Evolutionary conservation across 2,113 vertebrate genomes (phyloP), one percentile per base, ranked within the genome.

Genomic region (Oryzias celebensis): DNA sequence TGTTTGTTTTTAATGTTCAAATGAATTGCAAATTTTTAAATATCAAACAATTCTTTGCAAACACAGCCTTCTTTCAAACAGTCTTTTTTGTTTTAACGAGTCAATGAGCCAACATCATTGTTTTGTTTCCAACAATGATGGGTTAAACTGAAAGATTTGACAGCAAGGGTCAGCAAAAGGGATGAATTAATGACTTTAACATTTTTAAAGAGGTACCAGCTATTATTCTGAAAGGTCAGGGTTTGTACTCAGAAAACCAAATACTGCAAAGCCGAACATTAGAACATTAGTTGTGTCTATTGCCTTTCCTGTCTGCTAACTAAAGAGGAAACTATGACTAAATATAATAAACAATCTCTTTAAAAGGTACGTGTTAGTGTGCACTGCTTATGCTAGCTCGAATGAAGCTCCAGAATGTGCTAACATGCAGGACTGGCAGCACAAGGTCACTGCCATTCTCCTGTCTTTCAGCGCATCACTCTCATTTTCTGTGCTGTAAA

Each of bases 221-320:
- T 65, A 70, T 73, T 81, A 58, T 44, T 78, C 58, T 63, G 54
- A 73, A 77, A 63, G 53, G 22, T 75, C 58, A 42, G 36, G 24
- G 5, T 64, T 62, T 50, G 52, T 28, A 14, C 7, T 22, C 7
- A 36, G 47, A 52, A 73, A 78, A 70, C 7, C 52, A 62, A 58
- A 58, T 58, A 28, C 44, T 67, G 31, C n/a, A 51, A 49, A 65
- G 41, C 49, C 45, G 23, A 23, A 31, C 60, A 52, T 62, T 43
- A 61, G 58, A 58, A 57, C 48, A 52, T 41, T 48, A 5, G 47
- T 42, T 13, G 59, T 14, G 65, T 41, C 67, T 74, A 59, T 73
- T 77, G 59, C 26, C 62, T 74, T 74, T 70, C n/a, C 83, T 75
- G 65, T 85, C 81, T 85, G 84, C 55, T 12, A 6, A 28, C 26